Evolutionary conservation across 2,797 vertebrate species (phyloP), one percentile per base, ranked within the genome.

Genomic region (Poliocrania exsul): DNA sequence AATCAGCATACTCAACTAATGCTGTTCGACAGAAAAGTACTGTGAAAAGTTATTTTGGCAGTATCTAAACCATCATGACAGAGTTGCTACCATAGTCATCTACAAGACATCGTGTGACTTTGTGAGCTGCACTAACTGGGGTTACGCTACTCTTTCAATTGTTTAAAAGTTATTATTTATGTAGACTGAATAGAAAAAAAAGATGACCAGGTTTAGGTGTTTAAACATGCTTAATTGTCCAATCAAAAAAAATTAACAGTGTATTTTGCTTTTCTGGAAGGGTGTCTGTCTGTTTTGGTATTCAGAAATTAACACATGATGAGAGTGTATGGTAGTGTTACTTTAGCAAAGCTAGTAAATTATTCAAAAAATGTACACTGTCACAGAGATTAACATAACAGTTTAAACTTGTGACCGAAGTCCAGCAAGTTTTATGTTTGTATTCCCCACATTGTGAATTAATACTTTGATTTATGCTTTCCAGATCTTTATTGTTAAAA

Each of bases 311-410:
- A 92, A 86, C 82, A 77, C 82, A 84, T 5, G 10, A 83, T 47
- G 24, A 88, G 88, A 88, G 54, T 2, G 0, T 86, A 91, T 6
- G 8, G 66, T 42, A 69, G 62, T 7, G 1, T 88, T 86, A 72
- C 56, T 88, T 90, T 8, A 62, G 44, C 46, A 96, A 95, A 95
- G 62, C 92, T 70, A 38, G 12, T 23, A 88, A 96, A 6, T 90
- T 93, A 95, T 93, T 80, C 25, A 66, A 92, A 92, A 96, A 95
- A 95, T 77, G 82, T 79, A 94, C 82, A 60, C 7, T 84, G 73
- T 62, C 16, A 0, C 33, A 78, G 66, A 94, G 80, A 92, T 97
- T 96, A 96, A 92, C 12, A 1, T 31, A 88, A 82, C 33, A 75
- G 51, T 71, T 94, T 81, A 31, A 91, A 79, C 82, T 93, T 93